Conservation (phyloP, 2,888 invertebrate species). For the Eumacrocentrus americanus region DNA sequence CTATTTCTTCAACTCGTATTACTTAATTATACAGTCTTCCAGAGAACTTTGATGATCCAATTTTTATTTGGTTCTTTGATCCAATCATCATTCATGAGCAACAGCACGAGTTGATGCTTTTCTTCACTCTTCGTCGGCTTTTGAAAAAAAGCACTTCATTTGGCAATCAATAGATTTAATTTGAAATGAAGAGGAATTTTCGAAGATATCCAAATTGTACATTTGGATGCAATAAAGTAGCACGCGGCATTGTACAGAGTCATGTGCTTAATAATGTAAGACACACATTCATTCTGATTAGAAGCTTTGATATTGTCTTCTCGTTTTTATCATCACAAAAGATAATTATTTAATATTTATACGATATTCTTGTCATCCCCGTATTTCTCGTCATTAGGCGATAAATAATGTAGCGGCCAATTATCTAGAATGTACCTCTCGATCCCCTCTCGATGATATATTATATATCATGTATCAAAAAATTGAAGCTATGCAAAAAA, state of each 20-base stretch:
- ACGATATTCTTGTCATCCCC: background rate
- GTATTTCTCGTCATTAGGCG: background rate
- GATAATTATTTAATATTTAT: background rate
- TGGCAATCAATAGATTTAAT: background rate
- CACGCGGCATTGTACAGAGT: background rate
- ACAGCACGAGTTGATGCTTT: too few relatives aligned
- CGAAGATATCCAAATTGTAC: background rate
- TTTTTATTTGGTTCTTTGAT: background rate
- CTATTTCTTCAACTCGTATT: too few relatives aligned
- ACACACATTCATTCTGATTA: background rate
- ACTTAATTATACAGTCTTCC: constrained; percentile 37
- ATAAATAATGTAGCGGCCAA: constrained; percentile 2
- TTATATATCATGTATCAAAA: too few relatives aligned
- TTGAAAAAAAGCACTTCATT: background rate
- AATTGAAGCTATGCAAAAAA: too few relatives aligned
- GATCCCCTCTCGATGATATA: too few relatives aligned
- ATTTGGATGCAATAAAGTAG: background rate
- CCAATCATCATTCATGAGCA: background rate
- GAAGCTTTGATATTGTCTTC: background rate
- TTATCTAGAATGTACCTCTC: too few relatives aligned
- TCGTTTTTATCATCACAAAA: background rate
- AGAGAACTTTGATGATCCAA: constrained; percentile 17
- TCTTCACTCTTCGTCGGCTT: background rate
- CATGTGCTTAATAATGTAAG: background rate
- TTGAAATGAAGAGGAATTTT: background rate